phyloP scores from a whole-genome alignment of 2,888 invertebrate species.

The Cataglyphis rosenhaueri region DNA sequence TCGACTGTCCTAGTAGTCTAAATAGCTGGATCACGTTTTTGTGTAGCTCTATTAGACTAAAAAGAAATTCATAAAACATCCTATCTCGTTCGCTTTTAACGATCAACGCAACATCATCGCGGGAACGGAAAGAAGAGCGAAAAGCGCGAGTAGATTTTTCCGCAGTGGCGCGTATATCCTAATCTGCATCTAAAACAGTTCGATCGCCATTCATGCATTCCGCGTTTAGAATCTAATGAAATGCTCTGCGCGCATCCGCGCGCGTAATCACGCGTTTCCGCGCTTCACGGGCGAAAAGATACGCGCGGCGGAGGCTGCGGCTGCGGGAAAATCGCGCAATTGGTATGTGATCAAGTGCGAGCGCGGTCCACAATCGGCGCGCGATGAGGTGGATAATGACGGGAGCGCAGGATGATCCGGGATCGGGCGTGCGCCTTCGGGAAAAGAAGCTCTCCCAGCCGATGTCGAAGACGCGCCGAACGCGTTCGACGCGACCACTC shows the following conservation, averaged over 20 bases:
- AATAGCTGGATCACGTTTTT: not conserved
- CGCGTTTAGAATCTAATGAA: constrained; percentile 32
- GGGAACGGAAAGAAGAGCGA: not conserved
- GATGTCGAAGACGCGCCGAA: constrained; percentile 32
- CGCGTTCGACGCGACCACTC: constrained; percentile 61
- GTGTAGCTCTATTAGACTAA: not conserved
- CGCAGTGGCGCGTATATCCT: constrained; percentile 4
- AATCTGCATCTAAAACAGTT: constrained; percentile 35
- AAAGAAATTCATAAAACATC: constrained; percentile 5
- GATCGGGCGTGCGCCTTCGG: constrained; percentile 27
- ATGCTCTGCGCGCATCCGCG: constrained; percentile 24
- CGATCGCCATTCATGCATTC: constrained; percentile 2
- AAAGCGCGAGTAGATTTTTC: not conserved
- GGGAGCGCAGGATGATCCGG: constrained; percentile 18
- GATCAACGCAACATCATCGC: not conserved
- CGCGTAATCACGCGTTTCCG: constrained; percentile 41
- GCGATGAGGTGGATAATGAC: constrained; percentile 45
- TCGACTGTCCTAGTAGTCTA: not conserved
- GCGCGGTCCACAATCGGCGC: constrained; percentile 19
- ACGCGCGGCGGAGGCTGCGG: not conserved
- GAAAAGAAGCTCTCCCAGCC: constrained; percentile 4
- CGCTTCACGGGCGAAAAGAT: not conserved
- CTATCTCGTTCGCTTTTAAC: not conserved
- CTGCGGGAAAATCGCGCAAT: constrained; percentile 28
- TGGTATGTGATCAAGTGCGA: not conserved